Conservation (phyloP, 2,888 invertebrate species). For the Phoenoteleia sp. region DNA sequence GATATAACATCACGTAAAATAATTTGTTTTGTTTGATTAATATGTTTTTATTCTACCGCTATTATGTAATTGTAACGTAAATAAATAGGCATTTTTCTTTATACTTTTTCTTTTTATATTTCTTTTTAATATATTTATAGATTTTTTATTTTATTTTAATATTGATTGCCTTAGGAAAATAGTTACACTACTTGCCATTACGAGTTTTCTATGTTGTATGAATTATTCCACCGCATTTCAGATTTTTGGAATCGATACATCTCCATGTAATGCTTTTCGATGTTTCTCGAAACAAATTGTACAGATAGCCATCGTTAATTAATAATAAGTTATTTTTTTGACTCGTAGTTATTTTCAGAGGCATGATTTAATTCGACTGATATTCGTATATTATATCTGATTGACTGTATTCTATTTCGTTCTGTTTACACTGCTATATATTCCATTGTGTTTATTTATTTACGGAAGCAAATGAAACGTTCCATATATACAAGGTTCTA, state of each 20-base stretch:
- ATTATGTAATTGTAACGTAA: no score
- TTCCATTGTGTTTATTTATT: no score
- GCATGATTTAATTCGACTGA: neutral
- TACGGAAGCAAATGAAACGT: no score
- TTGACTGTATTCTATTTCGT: no score
- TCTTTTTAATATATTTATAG: neutral
- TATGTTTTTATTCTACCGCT: neutral
- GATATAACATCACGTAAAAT: neutral
- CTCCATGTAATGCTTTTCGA: slow-evolving; percentile 3
- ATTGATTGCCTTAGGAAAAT: no score
- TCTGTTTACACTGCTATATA: no score
- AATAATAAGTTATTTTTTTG: neutral
- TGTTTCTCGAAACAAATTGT: slow-evolving; percentile 1
- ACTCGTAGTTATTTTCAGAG: neutral
- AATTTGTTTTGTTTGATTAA: neutral
- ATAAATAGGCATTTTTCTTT: no score
- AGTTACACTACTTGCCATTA: no score
- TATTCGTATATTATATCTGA: neutral
- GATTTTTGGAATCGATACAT: neutral
- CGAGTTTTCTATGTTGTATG: no score
- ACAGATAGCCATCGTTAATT: neutral
- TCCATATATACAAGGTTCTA: no score
- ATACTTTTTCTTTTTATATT: neutral
- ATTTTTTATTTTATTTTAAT: no score
- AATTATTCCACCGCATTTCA: neutral